Base-by-base conservation (phyloP, 2,888 invertebrate genomes). In the Platypus cylindrus region DNA sequence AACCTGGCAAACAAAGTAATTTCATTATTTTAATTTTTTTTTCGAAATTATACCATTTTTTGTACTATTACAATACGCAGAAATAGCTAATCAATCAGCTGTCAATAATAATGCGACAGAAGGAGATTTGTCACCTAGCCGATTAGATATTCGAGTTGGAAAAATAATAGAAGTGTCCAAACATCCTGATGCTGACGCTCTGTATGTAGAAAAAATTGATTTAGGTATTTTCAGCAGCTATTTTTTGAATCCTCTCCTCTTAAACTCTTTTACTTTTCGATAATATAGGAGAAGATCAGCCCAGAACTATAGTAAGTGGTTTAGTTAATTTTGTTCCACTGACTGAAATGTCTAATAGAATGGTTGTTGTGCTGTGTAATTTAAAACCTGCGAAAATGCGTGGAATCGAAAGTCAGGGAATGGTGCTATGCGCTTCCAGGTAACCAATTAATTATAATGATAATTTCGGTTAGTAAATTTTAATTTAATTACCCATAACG, bases 381-480 rank as follows among this genome's bases (percentile, higher is more conserved):
- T 70, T 98, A 31, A 98, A 98, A 65, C 80, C 97, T 22, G 91
- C 90, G 9, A 97, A 94, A 69, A 86, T 97, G 79, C 71, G 94
- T 45, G 93, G 94, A 31, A 67, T 94, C 17, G 77, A 83, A 48
- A 93, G 93, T 0, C 78, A 81, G 56, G 94, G 90, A 41, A 93
- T 94, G 91, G 84, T 94, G 22, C 67, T 94, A 30, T 93, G 91
- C 67, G 89, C 90, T 11, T 89, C 87, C 27, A 63, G 13, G 16
- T 30, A 23, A 16, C 14, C 26, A 18, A 15, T 22, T 31, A 13
- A 11, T 29, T 26, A 2, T 9, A n/a, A 27, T 33, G 11, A n/a
- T 5, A 17, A 1, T 13, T 8, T 20, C 5, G 7, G 5, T 29
- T 16, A 14, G n/a, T 29, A 5, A 15, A 29, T 12, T 26, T 3